Evolutionary conservation across 1,140 invertebrate genomes (phyloP), one percentile per base, ranked within the genome.

Genomic region (Drosophila truncata): DNA sequence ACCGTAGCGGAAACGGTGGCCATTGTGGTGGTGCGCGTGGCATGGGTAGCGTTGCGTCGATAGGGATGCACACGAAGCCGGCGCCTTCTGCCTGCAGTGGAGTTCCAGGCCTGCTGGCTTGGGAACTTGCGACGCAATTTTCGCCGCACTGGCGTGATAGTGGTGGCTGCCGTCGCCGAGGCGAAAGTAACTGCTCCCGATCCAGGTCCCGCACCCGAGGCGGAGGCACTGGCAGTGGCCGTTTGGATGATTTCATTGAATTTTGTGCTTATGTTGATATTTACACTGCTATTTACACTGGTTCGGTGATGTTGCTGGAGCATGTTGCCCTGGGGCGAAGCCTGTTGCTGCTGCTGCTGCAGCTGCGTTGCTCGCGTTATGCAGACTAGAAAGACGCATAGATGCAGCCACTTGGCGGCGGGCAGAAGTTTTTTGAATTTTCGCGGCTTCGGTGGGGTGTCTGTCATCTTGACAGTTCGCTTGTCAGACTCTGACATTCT

Each of bases 201-300:
- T 65, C 57, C 42, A 49, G 60, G 50, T 37, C 57, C 52, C 49
- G 67, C 55, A 62, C 65, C 64, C 20, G 35, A 42, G 16, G 78
- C 82, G 13, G 57, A 65, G 25, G 83, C 65, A 44, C 69, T 75
- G 18, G 88, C 83, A 41, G 76, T 77, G 41, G 83, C 84, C 27
- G 69, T 92, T 72, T 85, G 82, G 64, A 92, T 82, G 82, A 91
- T 92, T 91, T 92, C 91, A 83, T 91, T 91, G 87, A 91, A 86
- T 80, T 83, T 82, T 37, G 70, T 90, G 87, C 77, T 90, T 80
- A 86, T 67, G 80, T 86, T 91, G 79, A 91, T 91, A 91, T 91
- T 91, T 86, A 91, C 86, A 92, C 91, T 92, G 80, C 86, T 92
- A 91, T 92, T 92, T 92, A 92, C 85, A 91, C 82, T 85, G 81